Base-by-base conservation (phyloP, 2,888 invertebrate species). In the Orthosia cruda region DNA sequence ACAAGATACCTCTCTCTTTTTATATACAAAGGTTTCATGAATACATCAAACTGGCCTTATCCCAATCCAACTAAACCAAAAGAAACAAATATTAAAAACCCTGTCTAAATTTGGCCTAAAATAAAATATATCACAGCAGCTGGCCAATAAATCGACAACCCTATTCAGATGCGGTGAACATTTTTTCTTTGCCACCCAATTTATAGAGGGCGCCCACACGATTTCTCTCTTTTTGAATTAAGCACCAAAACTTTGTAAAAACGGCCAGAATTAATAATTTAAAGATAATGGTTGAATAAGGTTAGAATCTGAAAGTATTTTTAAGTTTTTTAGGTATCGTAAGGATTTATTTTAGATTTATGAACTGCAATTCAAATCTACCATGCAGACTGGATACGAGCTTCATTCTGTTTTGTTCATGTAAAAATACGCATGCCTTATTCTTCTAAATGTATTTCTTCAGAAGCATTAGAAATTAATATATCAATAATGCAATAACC, bases 171-270 rank as follows among this genome's bases (percentile, higher is more conserved):
- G 69, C 59, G 50, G 71, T 45, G 52, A 76, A 71, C 74, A 66
- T 79, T 75, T 85, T 84, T 77, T 87, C 57, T 61, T 54, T 13
- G 4, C 55, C 63, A 55, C 74, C 61, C 76, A 85, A 84, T 87
- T 84, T 86, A 82, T 84, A 76, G 76, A 80, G 74, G 83, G 20
- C 32, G 57, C 49, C 63, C 71, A 61, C 69, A 75, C 87, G 71
- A 87, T 86, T 80, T 85, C 79, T 86, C 79, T 86, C 87, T 87
- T 50, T 45, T 63, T 75, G 76, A 83, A 77, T 85, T 80, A 80
- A 77, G 70, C 20, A 45, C 67, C 40, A 2, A 69, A 78, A 83
- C 58, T 77, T 78, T 58, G 26, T 58, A 59, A 72, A 71, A 73
- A 58, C 45, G 50, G 68, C 47, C 57, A 32, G 50, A 47, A 45